Evolutionary conservation across 2,113 vertebrate species (phyloP).

Genomic region (Opisthocomus hoazin): DNA sequence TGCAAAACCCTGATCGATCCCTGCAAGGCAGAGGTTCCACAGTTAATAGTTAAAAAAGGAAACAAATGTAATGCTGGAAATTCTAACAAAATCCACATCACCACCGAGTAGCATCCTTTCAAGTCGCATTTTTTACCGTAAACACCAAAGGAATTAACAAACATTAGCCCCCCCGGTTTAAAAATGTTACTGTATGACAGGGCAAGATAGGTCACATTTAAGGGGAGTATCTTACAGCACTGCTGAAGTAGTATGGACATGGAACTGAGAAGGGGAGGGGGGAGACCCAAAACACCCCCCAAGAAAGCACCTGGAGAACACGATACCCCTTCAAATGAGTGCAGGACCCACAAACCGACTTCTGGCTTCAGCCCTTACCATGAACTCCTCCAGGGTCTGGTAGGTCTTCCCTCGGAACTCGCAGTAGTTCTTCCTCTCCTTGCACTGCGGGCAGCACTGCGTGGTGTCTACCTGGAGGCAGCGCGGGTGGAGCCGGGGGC

Average conservation of each 20-base stretch:
- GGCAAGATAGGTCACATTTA: neutral
- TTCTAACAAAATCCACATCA: neutral
- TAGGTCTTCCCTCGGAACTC: constrained; percentile 93
- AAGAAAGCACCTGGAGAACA: neutral
- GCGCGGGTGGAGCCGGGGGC: constrained; percentile 91
- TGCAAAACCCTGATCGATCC: neutral
- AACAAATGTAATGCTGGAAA: neutral
- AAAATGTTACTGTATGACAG: neutral
- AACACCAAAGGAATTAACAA: neutral
- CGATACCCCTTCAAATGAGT: neutral
- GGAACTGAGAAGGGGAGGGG: neutral
- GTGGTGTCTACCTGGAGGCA: constrained; percentile 95
- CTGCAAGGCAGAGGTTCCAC: neutral
- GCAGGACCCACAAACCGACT: neutral
- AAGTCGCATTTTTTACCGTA: neutral
- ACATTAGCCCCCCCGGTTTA: neutral
- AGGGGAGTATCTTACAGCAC: neutral
- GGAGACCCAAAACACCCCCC: neutral
- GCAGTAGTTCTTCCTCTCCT: constrained; percentile 94
- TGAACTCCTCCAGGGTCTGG: constrained; percentile 92
- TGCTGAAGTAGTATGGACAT: neutral
- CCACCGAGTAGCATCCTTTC: neutral
- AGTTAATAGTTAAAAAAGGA: neutral
- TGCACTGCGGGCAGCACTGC: constrained; percentile 96
- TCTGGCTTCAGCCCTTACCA: constrained; percentile 78